Evolutionary conservation across 2,113 vertebrate species (phyloP).

Genomic region (Physeter macrocephalus): DNA sequence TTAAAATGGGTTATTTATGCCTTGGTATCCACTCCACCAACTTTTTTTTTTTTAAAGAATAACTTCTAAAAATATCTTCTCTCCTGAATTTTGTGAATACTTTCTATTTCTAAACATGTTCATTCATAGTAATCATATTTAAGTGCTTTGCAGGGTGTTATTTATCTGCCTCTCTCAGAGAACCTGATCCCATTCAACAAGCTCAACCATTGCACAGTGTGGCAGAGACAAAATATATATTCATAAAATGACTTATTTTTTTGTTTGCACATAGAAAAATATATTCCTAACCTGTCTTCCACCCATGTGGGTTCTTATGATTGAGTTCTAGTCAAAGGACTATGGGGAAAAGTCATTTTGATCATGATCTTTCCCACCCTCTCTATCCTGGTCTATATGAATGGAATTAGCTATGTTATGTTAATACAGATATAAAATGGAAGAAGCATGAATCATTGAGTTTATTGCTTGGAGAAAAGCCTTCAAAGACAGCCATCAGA

Average conservation of each 20-base stretch:
- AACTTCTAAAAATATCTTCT: not conserved
- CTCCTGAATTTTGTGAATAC: not conserved
- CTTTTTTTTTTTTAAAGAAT: not conserved
- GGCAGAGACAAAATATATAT: not conserved
- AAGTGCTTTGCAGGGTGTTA: not conserved
- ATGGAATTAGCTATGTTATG: not conserved
- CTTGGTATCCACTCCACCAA: no score
- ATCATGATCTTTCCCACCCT: not conserved
- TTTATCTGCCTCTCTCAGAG: not conserved
- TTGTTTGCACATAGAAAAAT: not conserved
- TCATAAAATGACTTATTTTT: not conserved
- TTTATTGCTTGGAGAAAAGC: not conserved
- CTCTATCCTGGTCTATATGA: not conserved
- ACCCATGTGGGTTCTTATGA: not conserved
- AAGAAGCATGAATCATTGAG: not conserved
- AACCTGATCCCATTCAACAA: not conserved
- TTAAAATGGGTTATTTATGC: no score
- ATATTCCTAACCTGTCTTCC: not conserved
- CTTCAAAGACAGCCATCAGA: not conserved
- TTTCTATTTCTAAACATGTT: not conserved
- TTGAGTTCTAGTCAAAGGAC: not conserved
- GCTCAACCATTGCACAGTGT: not conserved
- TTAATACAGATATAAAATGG: not conserved
- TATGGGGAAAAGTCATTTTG: not conserved
- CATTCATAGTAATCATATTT: not conserved